These are phyloP conservation scores for Augiades crinisus DNA, from an alignment of 2,888 invertebrate species.

Conservation along the genomic window DNA sequence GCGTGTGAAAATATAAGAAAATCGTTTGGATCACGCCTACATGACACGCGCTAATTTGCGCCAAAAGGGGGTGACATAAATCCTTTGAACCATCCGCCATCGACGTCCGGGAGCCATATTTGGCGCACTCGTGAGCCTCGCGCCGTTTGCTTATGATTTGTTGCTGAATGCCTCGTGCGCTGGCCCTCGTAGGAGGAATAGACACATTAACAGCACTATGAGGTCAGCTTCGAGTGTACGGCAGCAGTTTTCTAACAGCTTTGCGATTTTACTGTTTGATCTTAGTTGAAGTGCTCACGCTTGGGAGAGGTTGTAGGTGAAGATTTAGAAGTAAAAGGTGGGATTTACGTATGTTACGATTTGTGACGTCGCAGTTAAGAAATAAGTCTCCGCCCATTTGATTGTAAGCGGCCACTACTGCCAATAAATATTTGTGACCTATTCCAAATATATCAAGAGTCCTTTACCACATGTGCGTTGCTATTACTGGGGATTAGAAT, in stretches of 20 bases:
- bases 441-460: too few relatives aligned
- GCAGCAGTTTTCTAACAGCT: constrained; percentile 2
- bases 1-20: constrained; percentile 30
- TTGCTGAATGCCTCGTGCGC: constrained; percentile 39
- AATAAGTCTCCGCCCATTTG: too few relatives aligned
- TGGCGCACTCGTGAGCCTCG: constrained; percentile 66
- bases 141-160: constrained; percentile 72
- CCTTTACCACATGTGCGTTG: too few relatives aligned
- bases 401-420: too few relatives aligned
- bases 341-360: too few relatives aligned
- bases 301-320: too few relatives aligned
- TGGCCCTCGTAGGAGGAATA: constrained; percentile 33
- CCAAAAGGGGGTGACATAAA: constrained; percentile 73
- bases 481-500: too few relatives aligned
- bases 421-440: too few relatives aligned
- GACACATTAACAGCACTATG: constrained; percentile 32
- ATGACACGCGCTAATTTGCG: constrained; percentile 69
- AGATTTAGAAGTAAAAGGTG: too few relatives aligned
- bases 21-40: constrained; percentile 71
- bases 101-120: constrained; percentile 64
- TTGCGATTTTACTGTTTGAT: not conserved
- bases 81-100: constrained; percentile 61
- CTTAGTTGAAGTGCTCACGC: too few relatives aligned
- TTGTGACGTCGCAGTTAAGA: too few relatives aligned
- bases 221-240: constrained; percentile 27